Base-by-base conservation (phyloP, 2,888 invertebrate genomes). In the Phymatocera aterrima region DNA sequence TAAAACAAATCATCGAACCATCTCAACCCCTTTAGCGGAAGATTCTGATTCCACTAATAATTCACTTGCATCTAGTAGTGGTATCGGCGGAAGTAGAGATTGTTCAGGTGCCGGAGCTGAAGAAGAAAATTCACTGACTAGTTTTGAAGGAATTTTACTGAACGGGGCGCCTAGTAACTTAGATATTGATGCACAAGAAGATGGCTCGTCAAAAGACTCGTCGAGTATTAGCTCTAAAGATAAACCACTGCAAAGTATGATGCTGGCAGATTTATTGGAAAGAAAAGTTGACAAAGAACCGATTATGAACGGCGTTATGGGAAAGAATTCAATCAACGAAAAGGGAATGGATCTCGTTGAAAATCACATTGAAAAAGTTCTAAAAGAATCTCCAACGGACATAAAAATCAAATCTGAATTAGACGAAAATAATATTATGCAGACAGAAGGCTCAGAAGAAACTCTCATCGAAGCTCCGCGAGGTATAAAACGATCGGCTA, bases 231-330 rank as follows among this genome's bases (percentile, higher is more conserved):
- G 85, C 18, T 87, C 87, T 1, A 90, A 90, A 87, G 95, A 95
- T 85, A 96, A 96, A 90, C 92, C 92, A 0, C 84, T 93, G 72
- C 89, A 90, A 54, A 87, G 87, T 40, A 88, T 90, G 87, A 96
- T 97, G 95, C 91, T 97, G 64, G 96, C 96, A 0, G 97, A 97
- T 88, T 91, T 97, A 74, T 91, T 97, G 3, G 97, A 97, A 88
- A 95, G 96, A 86, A 96, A 96, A 88, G 92, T 93, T 12, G 93
- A 93, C 68, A 93, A 93, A 79, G 93, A 93, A 77, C 92, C 92
- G 0, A 89, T 93, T 57, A 86, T 93, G 84, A 94, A 94, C 85
- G 94, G 94, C 3, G 91, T 92, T 24, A 85, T 93, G 48, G 91
- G 91, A 4, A 93, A 93, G 84, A 93, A 93, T 83, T 91, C 93